phyloP scores from a whole-genome alignment of 1,140 invertebrate genomes.

The Caligus rogercresseyi region DNA sequence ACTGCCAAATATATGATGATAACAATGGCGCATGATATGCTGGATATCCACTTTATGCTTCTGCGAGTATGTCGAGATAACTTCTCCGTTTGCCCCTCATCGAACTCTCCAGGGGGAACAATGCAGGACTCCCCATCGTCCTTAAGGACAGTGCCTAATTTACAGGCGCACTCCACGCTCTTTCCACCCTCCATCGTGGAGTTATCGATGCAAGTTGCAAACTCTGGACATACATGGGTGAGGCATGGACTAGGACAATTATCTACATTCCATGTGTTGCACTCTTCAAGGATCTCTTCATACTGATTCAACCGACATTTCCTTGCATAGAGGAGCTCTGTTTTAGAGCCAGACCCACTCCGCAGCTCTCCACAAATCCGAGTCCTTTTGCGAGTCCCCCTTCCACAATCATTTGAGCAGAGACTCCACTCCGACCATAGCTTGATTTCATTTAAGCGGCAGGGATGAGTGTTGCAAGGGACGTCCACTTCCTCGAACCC shows the following conservation, averaged over 20 bases:
- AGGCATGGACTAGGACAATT: constrained; percentile 24
- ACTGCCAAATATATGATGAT: constrained; percentile 24
- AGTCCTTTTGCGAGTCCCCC: background rate
- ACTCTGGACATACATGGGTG: constrained; percentile 24
- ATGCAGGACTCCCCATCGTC: constrained; percentile 20
- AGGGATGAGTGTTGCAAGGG: constrained; percentile 24
- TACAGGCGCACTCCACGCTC: constrained; percentile 23
- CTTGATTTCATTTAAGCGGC: constrained; percentile 21
- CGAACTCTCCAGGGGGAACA: too few relatives aligned
- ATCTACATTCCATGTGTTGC: constrained; percentile 22
- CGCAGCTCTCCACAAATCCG: background rate
- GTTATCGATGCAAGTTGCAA: constrained; percentile 23
- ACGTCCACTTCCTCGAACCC: constrained; percentile 17
- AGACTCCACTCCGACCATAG: background rate
- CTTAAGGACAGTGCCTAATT: constrained; percentile 25
- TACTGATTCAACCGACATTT: background rate
- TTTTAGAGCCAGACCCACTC: background rate
- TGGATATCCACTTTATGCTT: constrained; percentile 21
- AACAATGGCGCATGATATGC: constrained; percentile 24
- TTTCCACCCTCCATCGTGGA: constrained; percentile 22
- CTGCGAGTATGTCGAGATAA: too few relatives aligned
- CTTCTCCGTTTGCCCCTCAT: too few relatives aligned
- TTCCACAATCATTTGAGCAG: background rate
- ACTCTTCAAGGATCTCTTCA: background rate
- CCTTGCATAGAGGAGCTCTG: background rate